Evolutionary conservation across 1,140 invertebrate genomes (phyloP).

Genomic region (Gonatopus flavifemur): DNA sequence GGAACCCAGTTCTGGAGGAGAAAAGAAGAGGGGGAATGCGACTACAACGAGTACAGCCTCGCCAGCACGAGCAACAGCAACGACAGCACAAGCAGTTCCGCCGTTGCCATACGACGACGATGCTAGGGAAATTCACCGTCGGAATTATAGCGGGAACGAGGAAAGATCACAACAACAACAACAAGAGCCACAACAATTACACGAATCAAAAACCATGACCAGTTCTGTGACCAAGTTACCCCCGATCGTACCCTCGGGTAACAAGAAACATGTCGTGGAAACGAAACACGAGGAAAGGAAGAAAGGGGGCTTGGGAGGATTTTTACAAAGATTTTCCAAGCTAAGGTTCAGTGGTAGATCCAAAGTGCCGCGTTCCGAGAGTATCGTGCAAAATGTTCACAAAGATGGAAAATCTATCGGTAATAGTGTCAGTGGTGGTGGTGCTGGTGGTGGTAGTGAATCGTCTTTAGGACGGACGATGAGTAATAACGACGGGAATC

Average conservation of each 20-base stretch:
- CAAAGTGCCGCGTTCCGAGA: constrained; percentile 51
- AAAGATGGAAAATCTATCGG: constrained; percentile 29
- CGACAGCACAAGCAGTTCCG: constrained; percentile 13
- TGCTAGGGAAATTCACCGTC: background rate
- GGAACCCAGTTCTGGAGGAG: constrained; percentile 19
- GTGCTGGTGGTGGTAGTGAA: background rate
- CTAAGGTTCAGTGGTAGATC: constrained; percentile 56
- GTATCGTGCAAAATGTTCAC: no score
- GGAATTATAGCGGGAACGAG: background rate
- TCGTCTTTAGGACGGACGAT: no score
- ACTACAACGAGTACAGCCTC: constrained; percentile 23
- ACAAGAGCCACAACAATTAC: constrained; percentile 4
- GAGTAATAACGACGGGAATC: constrained; percentile 14
- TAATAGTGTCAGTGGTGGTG: constrained; percentile 3
- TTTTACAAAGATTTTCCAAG: constrained; percentile 59
- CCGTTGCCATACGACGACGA: constrained; percentile 1
- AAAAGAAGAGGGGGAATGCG: constrained; percentile 32
- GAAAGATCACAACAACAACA: background rate
- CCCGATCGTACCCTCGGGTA: no score
- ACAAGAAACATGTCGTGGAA: no score
- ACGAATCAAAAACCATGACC: no score
- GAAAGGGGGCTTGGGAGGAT: constrained; percentile 55
- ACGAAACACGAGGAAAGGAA: constrained; percentile 40
- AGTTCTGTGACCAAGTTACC: constrained; percentile 8
- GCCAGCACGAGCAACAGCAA: constrained; percentile 31